A percentile compares a stretch with the other conserved stretches of the same genome.
These are phyloP conservation scores for Hemaris fuciformis DNA, from an alignment of 2,888 invertebrate species.

Conservation along the genomic window DNA sequence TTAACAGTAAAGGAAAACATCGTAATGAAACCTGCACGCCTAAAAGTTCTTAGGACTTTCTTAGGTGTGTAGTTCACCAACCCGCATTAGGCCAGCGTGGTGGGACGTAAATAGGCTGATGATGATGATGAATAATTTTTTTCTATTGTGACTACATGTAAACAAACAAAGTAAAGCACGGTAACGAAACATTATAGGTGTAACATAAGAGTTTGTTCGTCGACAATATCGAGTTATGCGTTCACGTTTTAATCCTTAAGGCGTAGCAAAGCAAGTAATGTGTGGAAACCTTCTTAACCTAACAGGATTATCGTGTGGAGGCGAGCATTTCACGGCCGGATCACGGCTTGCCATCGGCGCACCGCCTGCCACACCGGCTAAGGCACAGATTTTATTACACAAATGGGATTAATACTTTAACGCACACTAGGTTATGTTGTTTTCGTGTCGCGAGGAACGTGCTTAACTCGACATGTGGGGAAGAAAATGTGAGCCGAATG, in stretches of 20 bases:
- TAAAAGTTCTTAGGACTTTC: no score
- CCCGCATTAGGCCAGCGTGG: no score
- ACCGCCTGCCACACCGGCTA: slow-evolving; percentile 60
- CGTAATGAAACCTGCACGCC: no score
- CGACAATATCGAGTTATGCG: slow-evolving; percentile 65
- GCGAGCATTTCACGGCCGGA: slow-evolving; percentile 83
- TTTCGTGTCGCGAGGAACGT: slow-evolving; percentile 21
- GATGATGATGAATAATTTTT: no score
- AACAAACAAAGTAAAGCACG: not conserved
- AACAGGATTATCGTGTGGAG: slow-evolving; percentile 86
- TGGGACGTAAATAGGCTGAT: no score
- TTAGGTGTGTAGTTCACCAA: no score
- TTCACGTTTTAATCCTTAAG: slow-evolving; percentile 84
- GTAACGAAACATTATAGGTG: slow-evolving; percentile 28
- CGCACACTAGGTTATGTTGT: slow-evolving; percentile 36
- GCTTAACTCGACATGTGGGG: not conserved
- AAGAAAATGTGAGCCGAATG: not conserved
- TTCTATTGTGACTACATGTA: no score
- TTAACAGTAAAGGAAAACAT: no score
- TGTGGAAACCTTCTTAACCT: slow-evolving; percentile 88
- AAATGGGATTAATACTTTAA: slow-evolving; percentile 78
- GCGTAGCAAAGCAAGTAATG: slow-evolving; percentile 86
- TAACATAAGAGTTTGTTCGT: slow-evolving; percentile 12
- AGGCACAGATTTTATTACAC: slow-evolving; percentile 81
- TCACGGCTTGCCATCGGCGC: slow-evolving; percentile 71